These are phyloP conservation scores for Chymomyza caudatula DNA, from an alignment of 2,888 invertebrate species.

Conservation along the genomic window DNA sequence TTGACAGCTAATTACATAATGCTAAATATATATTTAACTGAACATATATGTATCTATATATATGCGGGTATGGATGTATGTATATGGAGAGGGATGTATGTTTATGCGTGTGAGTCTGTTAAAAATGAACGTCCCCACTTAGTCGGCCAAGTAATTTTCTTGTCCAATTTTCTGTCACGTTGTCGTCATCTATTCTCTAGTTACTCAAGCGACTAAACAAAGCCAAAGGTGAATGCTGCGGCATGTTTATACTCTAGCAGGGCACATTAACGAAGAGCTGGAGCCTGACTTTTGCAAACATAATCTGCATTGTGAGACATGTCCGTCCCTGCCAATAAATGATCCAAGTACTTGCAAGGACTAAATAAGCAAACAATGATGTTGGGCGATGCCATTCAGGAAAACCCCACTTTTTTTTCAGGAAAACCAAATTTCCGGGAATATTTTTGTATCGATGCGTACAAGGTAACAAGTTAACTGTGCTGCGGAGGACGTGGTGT, in stretches of 20 bases:
- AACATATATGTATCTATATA: conserved; percentile 15
- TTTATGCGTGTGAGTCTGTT: background rate
- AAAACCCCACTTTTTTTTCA: no score
- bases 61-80: conserved; percentile 19
- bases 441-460: no score
- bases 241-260: background rate
- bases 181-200: conserved; percentile 26
- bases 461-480: no score
- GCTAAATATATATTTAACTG: conserved; percentile 40
- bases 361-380: no score
- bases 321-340: no score
- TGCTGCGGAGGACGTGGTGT: no score
- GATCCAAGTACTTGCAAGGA: no score
- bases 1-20: conserved; percentile 62
- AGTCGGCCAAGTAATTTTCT: background rate
- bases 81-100: conserved; percentile 6
- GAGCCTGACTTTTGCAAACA: no score
- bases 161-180: conserved; percentile 15
- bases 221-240: conserved; percentile 23
- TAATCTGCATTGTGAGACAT: no score
- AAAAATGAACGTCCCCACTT: conserved; percentile 13
- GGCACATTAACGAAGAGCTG: no score
- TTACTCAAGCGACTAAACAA: conserved; percentile 38
- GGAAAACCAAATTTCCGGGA: no score
- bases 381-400: no score